Evolutionary conservation across 2,797 vertebrate species (phyloP).

Genomic region (Cheirogaleus major): DNA sequence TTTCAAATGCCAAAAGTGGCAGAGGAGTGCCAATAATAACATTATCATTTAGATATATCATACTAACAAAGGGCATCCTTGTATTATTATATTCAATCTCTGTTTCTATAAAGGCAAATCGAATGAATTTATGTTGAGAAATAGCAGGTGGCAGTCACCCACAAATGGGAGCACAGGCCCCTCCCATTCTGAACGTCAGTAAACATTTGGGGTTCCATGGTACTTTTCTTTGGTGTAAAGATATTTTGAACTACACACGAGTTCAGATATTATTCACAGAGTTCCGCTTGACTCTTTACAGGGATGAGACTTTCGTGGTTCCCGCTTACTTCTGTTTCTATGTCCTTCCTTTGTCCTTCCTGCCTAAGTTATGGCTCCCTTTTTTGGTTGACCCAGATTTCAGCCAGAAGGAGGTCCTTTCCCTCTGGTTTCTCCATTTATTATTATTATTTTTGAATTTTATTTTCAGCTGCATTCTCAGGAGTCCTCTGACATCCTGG

Average conservation of each 20-base stretch:
- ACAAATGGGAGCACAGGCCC: not conserved
- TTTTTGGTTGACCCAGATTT: not conserved
- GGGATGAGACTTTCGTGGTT: not conserved
- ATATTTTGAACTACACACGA: not conserved
- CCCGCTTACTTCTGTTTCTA: not conserved
- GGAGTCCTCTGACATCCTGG: not conserved
- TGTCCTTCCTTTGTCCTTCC: not conserved
- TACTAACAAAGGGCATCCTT: not conserved
- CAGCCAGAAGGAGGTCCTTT: not conserved
- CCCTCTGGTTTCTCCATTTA: not conserved
- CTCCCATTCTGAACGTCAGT: not conserved
- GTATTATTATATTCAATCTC: not conserved
- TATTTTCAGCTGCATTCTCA: not conserved
- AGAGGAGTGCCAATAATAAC: not conserved
- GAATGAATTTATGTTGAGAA: not conserved
- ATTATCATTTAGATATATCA: too few species aligned
- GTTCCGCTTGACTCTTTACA: not conserved
- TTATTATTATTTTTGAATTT: conserved; percentile 8
- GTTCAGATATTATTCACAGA: not conserved
- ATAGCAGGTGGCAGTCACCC: not conserved
- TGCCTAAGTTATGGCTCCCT: not conserved
- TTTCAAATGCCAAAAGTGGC: not conserved
- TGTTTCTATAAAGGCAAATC: conserved; percentile 17
- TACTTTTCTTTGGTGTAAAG: not conserved
- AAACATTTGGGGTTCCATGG: not conserved